Conservation (phyloP, 2,797 vertebrate genomes). For the Acrossocheilus fasciatus region DNA sequence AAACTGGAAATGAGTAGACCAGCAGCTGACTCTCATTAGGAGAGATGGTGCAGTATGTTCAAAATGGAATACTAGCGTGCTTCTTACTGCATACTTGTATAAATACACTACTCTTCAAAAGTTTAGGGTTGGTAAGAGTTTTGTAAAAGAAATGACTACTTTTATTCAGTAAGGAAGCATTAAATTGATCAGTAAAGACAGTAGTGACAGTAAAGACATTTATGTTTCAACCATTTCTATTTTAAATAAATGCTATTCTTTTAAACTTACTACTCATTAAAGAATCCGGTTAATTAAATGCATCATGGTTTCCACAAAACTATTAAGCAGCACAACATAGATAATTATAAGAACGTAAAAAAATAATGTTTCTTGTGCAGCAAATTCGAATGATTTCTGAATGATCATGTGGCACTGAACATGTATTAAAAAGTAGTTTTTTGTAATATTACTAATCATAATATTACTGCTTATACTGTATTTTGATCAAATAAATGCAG, state of each 20-base stretch:
- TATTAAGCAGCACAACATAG: neutral
- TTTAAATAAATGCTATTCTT: neutral
- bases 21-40: constrained; percentile 1
- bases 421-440: neutral
- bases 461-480: neutral
- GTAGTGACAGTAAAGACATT: neutral
- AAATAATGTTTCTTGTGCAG: neutral
- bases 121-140: neutral
- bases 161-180: neutral
- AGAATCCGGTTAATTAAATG: neutral
- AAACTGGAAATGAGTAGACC: neutral
- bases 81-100: neutral
- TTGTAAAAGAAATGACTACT: neutral
- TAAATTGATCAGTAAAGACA: neutral
- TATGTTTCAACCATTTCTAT: neutral
- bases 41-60: neutral
- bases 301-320: neutral
- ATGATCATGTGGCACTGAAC: neutral
- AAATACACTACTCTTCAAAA: neutral
- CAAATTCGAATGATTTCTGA: neutral
- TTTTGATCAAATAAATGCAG: neutral
- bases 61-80: neutral
- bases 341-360: neutral
- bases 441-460: neutral
- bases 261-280: neutral